phyloP scores from a whole-genome alignment of 2,797 vertebrate genomes.

The Coracias cyanogaster region DNA sequence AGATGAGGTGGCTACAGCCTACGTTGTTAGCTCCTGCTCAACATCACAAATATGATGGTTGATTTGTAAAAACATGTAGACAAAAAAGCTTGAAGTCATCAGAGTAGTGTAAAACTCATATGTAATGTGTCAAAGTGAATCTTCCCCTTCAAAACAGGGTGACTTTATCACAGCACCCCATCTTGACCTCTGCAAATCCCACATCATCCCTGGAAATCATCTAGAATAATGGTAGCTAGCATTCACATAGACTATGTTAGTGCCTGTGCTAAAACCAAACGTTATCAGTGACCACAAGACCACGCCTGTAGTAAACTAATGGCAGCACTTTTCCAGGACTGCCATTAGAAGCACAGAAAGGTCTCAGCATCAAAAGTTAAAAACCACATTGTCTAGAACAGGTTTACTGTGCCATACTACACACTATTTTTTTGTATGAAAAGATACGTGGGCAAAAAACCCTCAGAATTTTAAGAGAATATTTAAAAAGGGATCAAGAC shows the following conservation, averaged over 20 bases:
- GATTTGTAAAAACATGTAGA: background rate
- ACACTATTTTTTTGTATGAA: background rate
- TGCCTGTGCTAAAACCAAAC: background rate
- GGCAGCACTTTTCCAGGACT: background rate
- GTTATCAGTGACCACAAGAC: background rate
- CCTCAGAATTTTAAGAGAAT: background rate
- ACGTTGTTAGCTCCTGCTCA: background rate
- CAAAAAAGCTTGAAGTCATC: background rate
- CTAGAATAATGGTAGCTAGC: background rate
- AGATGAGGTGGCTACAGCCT: background rate
- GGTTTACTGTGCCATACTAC: background rate
- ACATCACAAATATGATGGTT: background rate
- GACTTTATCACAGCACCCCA: background rate
- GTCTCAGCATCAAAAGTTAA: background rate
- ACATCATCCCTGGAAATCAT: background rate
- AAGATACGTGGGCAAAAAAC: rapidly evolving
- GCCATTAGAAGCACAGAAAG: background rate
- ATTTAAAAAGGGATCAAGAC: rapidly evolving
- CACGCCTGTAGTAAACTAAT: background rate
- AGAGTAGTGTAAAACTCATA: background rate
- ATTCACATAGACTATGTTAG: rapidly evolving
- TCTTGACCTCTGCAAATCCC: background rate
- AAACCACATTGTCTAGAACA: background rate
- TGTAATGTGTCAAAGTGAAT: background rate
- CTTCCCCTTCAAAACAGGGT: background rate